Base-by-base conservation (phyloP, 2,797 vertebrate genomes). In the Cryptoblepharus egeriae region DNA sequence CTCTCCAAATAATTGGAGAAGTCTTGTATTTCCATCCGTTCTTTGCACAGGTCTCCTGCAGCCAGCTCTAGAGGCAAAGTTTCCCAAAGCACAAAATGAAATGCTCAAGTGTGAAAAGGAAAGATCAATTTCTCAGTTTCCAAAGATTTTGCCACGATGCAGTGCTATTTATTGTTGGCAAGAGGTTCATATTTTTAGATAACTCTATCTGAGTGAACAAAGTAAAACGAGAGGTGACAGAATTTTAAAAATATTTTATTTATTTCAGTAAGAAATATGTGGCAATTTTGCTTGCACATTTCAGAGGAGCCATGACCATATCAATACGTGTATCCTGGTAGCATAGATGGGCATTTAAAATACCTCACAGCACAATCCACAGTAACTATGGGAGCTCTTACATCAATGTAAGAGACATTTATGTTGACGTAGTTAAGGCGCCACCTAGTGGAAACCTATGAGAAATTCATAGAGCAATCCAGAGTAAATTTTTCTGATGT, bases 1-100 rank as follows among this genome's bases (percentile, higher is more conserved):
- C 98, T 93, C 98, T 97, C 99, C 98, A 99, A 88, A 99, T 86
- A 72, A 99, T 90, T 81, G 98, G 99, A 57, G 97, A 98, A 1
- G 37, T 16, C 0, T 92, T 87, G 18, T 99, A 97, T 63, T 90
- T 93, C 98, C 98, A 99, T 61, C 92, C 94, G 87, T 98, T 97
- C 75, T 58, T 93, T 69, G 86, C 79, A 91, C 98, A 98, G 6
- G 95, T 90, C 18, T 89, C 77, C 74, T 92, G 89, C 84, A 99
- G 95, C 98, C 98, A 99, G 64, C 92, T 92, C 97, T 99, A 68
- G 32, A 77, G 11, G 49, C 28, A 79, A 93, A 86, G 55, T 30
- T 57, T 3, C 61, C 81, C 22, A 79, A 88, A 2, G 1, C 82
- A 85, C 86, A 78, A 87, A 58, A 72, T 63, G 57, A 0, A 0